A percentile compares a stretch with the other conserved stretches of the same genome.
Evolutionary conservation across 2,113 vertebrate species (phyloP).

Genomic region (Cyprichromis sp.): DNA sequence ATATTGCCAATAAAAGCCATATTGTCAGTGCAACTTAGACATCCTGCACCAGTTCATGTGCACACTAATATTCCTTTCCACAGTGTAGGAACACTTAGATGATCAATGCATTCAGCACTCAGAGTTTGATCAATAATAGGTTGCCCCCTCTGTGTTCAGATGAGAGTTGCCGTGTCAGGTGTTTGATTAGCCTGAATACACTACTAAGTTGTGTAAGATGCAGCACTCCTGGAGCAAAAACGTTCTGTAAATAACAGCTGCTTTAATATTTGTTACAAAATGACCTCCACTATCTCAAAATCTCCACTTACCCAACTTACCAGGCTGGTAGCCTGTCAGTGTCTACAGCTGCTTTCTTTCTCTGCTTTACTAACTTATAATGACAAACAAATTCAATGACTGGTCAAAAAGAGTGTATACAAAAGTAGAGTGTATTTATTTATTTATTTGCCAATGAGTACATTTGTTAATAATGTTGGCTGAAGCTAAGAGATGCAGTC

Average conservation of each 20-base stretch:
- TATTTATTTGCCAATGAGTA: not conserved
- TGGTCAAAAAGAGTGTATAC: not conserved
- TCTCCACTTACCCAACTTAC: not conserved
- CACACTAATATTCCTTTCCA: not conserved
- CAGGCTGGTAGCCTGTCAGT: not conserved
- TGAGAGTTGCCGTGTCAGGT: not conserved
- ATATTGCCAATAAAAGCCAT: slow-evolving; percentile 36
- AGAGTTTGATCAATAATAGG: not conserved
- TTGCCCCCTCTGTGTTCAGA: not conserved
- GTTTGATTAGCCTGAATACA: slow-evolving; percentile 12
- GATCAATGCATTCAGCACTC: not conserved
- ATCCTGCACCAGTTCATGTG: not conserved
- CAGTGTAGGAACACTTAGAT: not conserved
- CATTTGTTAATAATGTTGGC: not conserved
- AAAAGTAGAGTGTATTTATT: not conserved
- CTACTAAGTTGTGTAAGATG: not conserved
- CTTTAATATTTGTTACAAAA: not conserved
- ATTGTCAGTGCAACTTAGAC: slow-evolving; percentile 6
- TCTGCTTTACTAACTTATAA: not conserved
- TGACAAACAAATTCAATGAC: not conserved
- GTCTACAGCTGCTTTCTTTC: not conserved
- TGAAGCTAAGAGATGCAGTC: not conserved
- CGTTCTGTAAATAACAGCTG: not conserved
- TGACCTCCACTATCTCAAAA: not conserved
- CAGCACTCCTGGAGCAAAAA: not conserved